phyloP scores from a whole-genome alignment of 2,113 vertebrate species.

The Malurus cyaneus region DNA sequence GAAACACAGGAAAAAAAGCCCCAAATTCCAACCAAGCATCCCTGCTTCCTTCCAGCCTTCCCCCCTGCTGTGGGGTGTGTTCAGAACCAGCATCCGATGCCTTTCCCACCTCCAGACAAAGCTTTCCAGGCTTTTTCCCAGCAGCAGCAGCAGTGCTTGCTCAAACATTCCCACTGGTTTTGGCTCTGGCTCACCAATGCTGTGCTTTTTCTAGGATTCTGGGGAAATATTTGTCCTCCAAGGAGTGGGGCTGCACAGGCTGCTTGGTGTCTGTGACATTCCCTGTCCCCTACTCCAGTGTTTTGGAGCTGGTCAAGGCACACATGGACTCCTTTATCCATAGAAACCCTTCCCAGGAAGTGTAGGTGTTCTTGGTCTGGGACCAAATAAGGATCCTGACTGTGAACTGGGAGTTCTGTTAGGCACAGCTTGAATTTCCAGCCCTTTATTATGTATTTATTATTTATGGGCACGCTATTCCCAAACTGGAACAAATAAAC shows the following conservation, averaged over 20 bases:
- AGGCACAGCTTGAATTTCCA: background rate
- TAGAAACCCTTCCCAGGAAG: background rate
- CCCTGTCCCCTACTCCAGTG: background rate
- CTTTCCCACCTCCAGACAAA: background rate
- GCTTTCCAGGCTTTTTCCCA: background rate
- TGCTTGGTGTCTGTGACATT: background rate
- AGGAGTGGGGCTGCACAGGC: background rate
- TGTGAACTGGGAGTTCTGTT: background rate
- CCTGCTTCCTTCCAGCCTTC: background rate
- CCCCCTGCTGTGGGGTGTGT: background rate
- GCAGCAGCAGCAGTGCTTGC: rapidly evolving
- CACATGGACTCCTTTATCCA: background rate
- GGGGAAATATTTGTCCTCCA: background rate
- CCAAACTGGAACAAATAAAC: background rate
- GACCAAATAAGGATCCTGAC: background rate
- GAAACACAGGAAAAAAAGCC: background rate
- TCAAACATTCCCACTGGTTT: background rate
- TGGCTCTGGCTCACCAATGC: background rate
- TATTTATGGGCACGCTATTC: rapidly evolving
- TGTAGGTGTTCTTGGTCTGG: background rate
- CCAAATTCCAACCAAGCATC: background rate
- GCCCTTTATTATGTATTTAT: background rate
- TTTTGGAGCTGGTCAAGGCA: background rate
- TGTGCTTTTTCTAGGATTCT: background rate
- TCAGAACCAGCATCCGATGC: rapidly evolving